Conservation (phyloP, 2,888 invertebrate genomes). For the Mactromeris polynyma region DNA sequence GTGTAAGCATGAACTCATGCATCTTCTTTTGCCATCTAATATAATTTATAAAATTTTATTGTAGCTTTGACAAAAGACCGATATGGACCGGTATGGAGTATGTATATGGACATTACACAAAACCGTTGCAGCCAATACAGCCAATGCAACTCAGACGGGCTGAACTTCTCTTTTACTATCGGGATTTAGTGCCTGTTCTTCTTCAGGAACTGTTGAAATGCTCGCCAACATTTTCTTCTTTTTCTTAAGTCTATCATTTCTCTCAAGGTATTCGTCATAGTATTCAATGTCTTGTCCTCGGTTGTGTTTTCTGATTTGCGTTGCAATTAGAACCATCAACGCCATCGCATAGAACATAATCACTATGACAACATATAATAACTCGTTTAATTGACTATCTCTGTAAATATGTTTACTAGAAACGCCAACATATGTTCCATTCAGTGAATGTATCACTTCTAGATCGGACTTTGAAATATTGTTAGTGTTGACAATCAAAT, state of each 20-base stretch:
- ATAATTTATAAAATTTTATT: too few species aligned
- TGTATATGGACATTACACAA: too few species aligned
- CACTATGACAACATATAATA: conserved; percentile 84
- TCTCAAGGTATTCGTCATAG: conserved; percentile 83
- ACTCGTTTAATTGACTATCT: conserved; percentile 83
- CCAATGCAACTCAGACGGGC: background rate
- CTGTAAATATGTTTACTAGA: conserved; percentile 68
- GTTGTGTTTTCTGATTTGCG: conserved; percentile 80
- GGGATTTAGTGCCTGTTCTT: conserved; percentile 31
- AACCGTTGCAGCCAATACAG: too few species aligned
- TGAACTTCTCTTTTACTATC: conserved; percentile 23
- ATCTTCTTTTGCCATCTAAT: too few species aligned
- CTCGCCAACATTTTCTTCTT: conserved; percentile 68
- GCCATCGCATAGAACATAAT: conserved; percentile 84
- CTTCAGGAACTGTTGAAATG: conserved; percentile 62
- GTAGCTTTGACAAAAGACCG: too few species aligned
- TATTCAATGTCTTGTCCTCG: conserved; percentile 82
- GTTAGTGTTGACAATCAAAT: conserved; percentile 63
- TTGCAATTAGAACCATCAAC: conserved; percentile 82
- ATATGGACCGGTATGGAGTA: too few species aligned
- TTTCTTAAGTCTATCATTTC: conserved; percentile 78
- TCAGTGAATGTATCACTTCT: conserved; percentile 54
- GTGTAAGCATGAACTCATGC: too few species aligned
- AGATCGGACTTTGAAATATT: conserved; percentile 51
- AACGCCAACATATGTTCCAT: conserved; percentile 63